Evolutionary conservation across 2,888 invertebrate species (phyloP), one percentile per base, ranked within the genome.

Genomic region (Ganaspis brasiliensis): DNA sequence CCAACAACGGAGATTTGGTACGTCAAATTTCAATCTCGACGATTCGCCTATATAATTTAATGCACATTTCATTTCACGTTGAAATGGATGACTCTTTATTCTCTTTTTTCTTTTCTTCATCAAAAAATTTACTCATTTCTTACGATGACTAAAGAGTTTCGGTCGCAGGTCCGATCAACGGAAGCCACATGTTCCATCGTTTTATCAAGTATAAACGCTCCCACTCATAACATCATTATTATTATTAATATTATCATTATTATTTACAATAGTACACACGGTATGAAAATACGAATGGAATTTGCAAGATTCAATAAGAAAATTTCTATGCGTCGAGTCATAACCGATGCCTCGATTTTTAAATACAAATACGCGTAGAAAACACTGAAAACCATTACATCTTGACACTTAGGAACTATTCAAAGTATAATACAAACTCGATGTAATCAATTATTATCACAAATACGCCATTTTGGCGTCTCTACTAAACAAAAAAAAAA

Each of bases 371-470:
- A 67, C 21, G 21, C 24, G 67, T 67, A 67, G n/a, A 67, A 67
- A 82, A 35, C 82, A 83, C 77, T 81, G 82, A 82, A 81, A 85
- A 84, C 79, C 72, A 81, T 84, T 80, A 76, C 80, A 79, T 82
- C 81, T 82, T 81, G 67, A 67, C 24, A 75, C 81, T 87, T 87
- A 87, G 83, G 86, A 86, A 87, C 87, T 87, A 87, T 86, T 77
- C 76, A 82, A 81, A 67, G 67, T 83, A 82, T 76, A 81, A 82
- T 80, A 79, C 80, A 84, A 74, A 78, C 81, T 79, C 80, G 81
- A 79, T 82, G 75, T 81, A 78, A 83, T 79, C 70, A 76, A 77
- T 78, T 75, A 67, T 67, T 56, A 74, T 77, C 74, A 72, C 73
- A 74, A 82, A 79, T 74, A 73, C 76, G 63, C 73, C 4, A 73